Evolutionary conservation across 2,113 vertebrate genomes (phyloP).

Genomic region (Pavo muticus): DNA sequence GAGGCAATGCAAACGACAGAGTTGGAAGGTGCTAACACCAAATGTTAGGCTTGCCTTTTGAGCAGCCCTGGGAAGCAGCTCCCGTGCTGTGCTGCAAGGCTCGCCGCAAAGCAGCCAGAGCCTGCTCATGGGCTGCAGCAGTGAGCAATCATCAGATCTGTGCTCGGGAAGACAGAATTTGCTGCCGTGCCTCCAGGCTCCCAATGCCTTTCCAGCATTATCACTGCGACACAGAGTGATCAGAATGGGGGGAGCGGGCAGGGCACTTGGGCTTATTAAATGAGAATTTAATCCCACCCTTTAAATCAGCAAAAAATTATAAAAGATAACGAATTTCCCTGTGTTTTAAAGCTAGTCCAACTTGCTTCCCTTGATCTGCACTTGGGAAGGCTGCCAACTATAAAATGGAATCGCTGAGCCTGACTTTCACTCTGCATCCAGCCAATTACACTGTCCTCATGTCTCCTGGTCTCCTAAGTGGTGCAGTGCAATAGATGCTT

Average conservation of each 20-base stretch:
- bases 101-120: background rate
- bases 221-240: background rate
- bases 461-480: background rate
- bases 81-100: background rate
- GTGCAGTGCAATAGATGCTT: background rate
- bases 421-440: conserved; percentile 58
- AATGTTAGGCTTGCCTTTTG: background rate
- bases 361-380: background rate
- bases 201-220: background rate
- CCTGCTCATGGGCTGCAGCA: background rate
- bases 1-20: background rate
- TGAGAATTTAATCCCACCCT: conserved; percentile 55
- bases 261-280: conserved; percentile 51
- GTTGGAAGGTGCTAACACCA: background rate
- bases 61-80: background rate
- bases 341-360: conserved; percentile 30
- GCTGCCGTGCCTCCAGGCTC: background rate
- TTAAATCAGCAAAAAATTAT: conserved; percentile 38
- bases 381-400: conserved; percentile 69
- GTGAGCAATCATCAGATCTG: background rate
- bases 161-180: background rate
- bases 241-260: conserved; percentile 27
- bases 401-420: conserved; percentile 68
- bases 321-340: conserved; percentile 44
- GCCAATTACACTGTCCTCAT: background rate